These are phyloP conservation scores for Callopanchax toddi DNA, from an alignment of 2,113 vertebrate species.

Conservation along the genomic window DNA sequence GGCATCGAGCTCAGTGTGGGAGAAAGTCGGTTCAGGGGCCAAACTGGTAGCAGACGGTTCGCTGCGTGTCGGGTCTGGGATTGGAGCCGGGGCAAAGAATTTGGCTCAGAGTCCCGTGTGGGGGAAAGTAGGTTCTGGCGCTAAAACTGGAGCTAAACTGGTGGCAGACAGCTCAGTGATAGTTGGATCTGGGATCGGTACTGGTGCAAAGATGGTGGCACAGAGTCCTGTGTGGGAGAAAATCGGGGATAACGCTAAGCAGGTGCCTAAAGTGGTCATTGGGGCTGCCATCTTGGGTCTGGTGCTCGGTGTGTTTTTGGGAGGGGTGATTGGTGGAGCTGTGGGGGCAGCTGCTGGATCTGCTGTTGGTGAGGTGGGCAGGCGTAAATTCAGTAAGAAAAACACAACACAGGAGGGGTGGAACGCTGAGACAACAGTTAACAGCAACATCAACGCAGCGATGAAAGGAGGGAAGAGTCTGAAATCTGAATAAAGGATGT, in stretches of 20 bases:
- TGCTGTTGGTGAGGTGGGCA: conserved; percentile 64
- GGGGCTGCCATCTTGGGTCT: conserved; percentile 74
- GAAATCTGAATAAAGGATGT: conserved; percentile 58
- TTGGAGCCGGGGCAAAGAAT: conserved; percentile 56
- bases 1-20: conserved; percentile 60
- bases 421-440: conserved; percentile 7
- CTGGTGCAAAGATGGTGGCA: conserved; percentile 61
- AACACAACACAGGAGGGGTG: conserved; percentile 9
- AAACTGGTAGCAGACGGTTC: conserved; percentile 50
- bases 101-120: conserved; percentile 62
- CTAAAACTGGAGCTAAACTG: conserved; percentile 58
- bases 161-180: conserved; percentile 47
- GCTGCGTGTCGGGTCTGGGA: conserved; percentile 38
- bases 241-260: conserved; percentile 38
- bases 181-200: conserved; percentile 47
- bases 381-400: conserved; percentile 64
- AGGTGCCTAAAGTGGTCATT: conserved; percentile 62
- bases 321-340: conserved; percentile 73
- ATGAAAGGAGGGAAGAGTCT: conserved; percentile 47
- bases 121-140: conserved; percentile 62
- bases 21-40: conserved; percentile 60
- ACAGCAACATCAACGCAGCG: conserved; percentile 10
- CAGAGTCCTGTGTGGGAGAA: conserved; percentile 70
- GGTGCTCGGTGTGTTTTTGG: conserved; percentile 71
- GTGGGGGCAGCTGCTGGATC: conserved; percentile 73